Conservation (phyloP, 2,113 vertebrate genomes). For the Desmodus rotundus region DNA sequence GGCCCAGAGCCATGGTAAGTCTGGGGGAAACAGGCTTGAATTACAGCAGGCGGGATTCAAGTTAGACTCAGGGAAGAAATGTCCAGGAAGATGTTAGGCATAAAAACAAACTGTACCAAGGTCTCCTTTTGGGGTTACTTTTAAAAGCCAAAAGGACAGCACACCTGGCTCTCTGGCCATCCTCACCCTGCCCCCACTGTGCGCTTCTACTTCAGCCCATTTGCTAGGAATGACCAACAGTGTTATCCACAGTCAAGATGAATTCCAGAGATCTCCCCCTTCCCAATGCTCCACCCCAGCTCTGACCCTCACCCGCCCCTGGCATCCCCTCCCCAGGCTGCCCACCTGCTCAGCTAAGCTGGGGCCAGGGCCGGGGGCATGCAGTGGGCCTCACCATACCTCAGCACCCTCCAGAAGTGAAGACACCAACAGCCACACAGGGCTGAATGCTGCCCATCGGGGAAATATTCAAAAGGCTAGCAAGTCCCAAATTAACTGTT, state of each 20-base stretch:
- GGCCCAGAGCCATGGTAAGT: not conserved
- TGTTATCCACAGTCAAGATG: not conserved
- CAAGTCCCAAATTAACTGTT: not conserved
- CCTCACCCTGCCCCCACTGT: not conserved
- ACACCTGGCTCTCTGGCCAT: not conserved
- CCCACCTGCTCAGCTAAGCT: not conserved
- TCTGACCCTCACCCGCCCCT: not conserved
- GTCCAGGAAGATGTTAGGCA: not conserved
- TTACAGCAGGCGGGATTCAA: not conserved
- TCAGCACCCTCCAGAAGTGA: not conserved
- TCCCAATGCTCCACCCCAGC: not conserved
- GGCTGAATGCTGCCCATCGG: not conserved
- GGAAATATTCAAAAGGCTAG: not conserved
- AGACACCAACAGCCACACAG: not conserved
- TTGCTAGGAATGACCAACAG: not conserved
- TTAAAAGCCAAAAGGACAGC: not conserved
- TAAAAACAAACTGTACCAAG: not conserved
- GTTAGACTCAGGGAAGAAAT: not conserved
- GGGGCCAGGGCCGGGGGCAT: rapidly evolving
- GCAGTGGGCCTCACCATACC: not conserved
- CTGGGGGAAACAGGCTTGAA: not conserved
- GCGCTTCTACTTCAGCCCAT: not conserved
- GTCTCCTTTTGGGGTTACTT: not conserved
- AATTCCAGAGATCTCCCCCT: not conserved
- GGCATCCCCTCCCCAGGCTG: not conserved